Conservation (phyloP, 2,888 invertebrate genomes). For the Platycnemis pennipes region DNA sequence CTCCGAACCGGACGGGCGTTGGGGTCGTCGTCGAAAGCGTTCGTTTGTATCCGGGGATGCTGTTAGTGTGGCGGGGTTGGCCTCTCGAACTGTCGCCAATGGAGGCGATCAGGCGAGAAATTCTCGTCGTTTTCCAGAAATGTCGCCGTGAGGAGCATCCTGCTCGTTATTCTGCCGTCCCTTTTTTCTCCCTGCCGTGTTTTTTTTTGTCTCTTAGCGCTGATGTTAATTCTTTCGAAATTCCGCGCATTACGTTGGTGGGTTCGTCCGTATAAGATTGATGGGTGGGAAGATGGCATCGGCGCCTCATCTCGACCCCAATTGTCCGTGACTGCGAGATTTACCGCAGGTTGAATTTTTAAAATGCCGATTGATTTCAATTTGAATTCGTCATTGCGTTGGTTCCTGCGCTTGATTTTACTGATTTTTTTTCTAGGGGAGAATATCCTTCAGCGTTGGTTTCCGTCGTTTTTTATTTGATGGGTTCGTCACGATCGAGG, state of each 20-base stretch:
- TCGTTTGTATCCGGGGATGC: neutral
- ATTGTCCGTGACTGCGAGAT: neutral
- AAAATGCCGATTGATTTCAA: conserved; percentile 50
- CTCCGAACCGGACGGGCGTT: neutral
- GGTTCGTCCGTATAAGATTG: neutral
- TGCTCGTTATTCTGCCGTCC: neutral
- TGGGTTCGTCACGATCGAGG: neutral
- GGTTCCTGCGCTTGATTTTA: neutral
- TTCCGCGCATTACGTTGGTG: neutral
- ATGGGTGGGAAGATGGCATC: neutral
- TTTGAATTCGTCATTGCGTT: neutral
- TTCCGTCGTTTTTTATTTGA: neutral
- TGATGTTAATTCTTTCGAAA: conserved; percentile 37
- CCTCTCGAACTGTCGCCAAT: conserved; percentile 44
- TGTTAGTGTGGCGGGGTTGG: neutral
- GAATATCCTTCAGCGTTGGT: neutral
- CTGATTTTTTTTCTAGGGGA: neutral
- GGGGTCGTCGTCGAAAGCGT: neutral
- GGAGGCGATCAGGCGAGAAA: conserved; percentile 36
- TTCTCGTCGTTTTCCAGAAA: conserved; percentile 43
- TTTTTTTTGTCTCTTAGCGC: neutral
- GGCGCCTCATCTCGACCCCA: neutral
- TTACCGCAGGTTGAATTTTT: neutral
- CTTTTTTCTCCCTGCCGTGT: neutral
- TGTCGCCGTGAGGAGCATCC: neutral